Evolutionary conservation across 2,888 invertebrate species (phyloP), one percentile per base, ranked within the genome.

Genomic region (Cerceris ruficornis): DNA sequence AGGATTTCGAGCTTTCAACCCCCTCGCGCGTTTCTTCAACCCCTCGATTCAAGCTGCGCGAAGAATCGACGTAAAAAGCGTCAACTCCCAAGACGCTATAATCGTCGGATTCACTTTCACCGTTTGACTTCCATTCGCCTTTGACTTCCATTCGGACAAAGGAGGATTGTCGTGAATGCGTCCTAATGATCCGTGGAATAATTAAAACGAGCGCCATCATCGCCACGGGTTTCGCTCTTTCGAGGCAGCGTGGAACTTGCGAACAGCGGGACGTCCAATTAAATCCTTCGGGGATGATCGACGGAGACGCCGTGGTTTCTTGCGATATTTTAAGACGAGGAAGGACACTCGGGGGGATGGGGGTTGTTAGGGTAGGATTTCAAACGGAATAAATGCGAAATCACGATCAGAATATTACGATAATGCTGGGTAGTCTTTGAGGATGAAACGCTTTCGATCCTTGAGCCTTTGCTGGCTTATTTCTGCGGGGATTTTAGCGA

Each of bases 251-350:
- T 49, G 14, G 2, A 58, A 14, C 6, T 67, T 17, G 67, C 7
- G 28, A 49, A 39, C 41, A 49, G 57, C 64, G 42, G 50, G 50
- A 64, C 43, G 58, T 58, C 58, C 64, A 58, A 70, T 70, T 64
- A 64, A 17, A 50, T 42, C 14, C 17, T 17, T n/a, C 57, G 60
- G 49, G n/a, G 6, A 7, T 13, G 52, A 58, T 66, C 66, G 66
- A 46, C 43, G 66, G 55, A 50, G 58, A 58, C n/a, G 50, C 6
- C 0, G 39, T 13, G 41, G 39, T 70, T 57, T 55, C 55, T 64
- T 43, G 54, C 54, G 15, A 54, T n/a, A 39, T 7, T 55, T 60
- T 61, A 61, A 72, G 43, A 65, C 39, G 43, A n/a, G n/a, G n/a
- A 41, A 28, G 14, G 15, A 14, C 39, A 6, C 39, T 13, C 11